phyloP scores from a whole-genome alignment of 2,888 invertebrate species.

The Phaonia tiefii region DNA sequence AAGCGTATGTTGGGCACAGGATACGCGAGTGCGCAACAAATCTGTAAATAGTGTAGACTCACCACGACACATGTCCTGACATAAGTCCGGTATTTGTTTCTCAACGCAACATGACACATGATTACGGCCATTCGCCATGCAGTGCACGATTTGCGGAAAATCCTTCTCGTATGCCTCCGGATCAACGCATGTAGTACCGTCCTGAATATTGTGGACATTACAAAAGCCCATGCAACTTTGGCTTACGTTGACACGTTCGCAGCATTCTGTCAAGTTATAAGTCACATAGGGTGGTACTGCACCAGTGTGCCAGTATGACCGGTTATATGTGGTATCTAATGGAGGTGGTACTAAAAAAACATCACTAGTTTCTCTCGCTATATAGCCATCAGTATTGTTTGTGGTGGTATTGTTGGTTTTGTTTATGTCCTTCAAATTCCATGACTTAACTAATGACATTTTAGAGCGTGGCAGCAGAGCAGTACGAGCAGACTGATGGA shows the following conservation, averaged over 20 bases:
- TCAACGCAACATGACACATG: constrained; percentile 92
- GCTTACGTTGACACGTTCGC: constrained; percentile 86
- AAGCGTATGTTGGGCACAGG: constrained; percentile 91
- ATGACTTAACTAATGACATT: constrained; percentile 70
- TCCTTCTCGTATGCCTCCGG: constrained; percentile 91
- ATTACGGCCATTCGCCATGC: constrained; percentile 91
- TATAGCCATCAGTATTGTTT: constrained; percentile 51
- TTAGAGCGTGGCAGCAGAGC: background rate
- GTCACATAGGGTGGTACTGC: constrained; percentile 79
- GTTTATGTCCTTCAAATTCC: constrained; percentile 60
- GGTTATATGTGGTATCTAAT: constrained; percentile 75
- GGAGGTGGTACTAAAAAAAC: constrained; percentile 76
- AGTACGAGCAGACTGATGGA: background rate
- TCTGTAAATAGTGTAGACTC: constrained; percentile 92
- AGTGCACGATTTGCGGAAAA: constrained; percentile 89
- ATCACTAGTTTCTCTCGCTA: constrained; percentile 73
- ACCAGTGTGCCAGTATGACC: constrained; percentile 75
- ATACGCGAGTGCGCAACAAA: constrained; percentile 91
- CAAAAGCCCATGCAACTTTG: constrained; percentile 89
- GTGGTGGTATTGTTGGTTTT: constrained; percentile 22
- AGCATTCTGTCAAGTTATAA: constrained; percentile 92
- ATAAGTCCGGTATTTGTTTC: constrained; percentile 90
- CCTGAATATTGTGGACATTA: constrained; percentile 87
- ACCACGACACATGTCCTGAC: constrained; percentile 92
- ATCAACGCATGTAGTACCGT: constrained; percentile 90